Conservation (phyloP, 2,113 vertebrate species). For the Bos javanicus region DNA sequence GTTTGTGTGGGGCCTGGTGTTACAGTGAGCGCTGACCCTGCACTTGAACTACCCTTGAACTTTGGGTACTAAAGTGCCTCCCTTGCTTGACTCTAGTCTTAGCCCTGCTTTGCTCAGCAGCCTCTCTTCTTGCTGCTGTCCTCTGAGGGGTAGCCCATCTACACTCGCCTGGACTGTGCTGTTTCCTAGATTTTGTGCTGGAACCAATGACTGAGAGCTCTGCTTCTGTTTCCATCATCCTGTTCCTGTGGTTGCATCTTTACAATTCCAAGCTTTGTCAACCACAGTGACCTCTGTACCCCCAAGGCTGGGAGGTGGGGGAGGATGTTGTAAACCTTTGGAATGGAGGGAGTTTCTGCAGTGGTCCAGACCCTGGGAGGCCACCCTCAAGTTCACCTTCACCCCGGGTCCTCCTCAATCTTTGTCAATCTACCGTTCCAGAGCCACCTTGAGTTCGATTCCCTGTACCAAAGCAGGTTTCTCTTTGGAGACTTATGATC, state of each 20-base stretch:
- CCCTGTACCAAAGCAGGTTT: neutral
- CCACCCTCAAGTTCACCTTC: neutral
- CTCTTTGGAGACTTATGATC: neutral
- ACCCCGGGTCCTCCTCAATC: neutral
- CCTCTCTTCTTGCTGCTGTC: neutral
- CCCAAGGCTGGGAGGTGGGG: rapidly evolving
- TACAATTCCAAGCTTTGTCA: neutral
- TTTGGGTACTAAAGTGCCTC: neutral
- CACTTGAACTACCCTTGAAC: neutral
- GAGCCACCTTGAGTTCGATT: neutral
- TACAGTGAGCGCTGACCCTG: neutral
- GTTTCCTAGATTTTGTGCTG: neutral
- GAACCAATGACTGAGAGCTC: neutral
- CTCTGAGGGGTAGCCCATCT: rapidly evolving
- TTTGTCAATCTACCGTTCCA: neutral
- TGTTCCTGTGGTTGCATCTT: neutral
- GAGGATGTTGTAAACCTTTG: neutral
- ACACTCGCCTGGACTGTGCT: rapidly evolving
- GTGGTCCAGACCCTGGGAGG: neutral
- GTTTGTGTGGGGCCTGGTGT: neutral
- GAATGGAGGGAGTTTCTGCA: neutral
- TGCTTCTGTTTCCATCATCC: too few species aligned
- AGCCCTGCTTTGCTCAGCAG: neutral
- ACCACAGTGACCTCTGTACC: neutral
- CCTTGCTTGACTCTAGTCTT: neutral